Conservation (phyloP, 2,113 vertebrate species). For the Nibea albiflora region DNA sequence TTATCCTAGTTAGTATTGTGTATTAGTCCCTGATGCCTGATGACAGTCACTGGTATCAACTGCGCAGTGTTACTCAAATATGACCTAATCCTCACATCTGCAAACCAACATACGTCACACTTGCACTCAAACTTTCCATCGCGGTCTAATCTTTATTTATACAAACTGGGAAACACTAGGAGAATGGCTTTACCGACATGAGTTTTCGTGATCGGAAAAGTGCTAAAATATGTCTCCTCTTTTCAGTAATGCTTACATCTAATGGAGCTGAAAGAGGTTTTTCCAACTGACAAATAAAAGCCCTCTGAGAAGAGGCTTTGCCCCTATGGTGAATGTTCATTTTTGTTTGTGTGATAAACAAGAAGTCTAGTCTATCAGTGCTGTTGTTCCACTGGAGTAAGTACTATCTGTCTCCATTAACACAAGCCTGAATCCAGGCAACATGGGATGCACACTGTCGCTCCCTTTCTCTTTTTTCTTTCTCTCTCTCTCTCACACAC, state of each 20-base stretch:
- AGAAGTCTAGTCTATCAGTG: slow-evolving; percentile 43
- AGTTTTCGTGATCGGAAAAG: slow-evolving; percentile 23
- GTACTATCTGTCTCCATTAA: slow-evolving; percentile 57
- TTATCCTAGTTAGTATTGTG: neutral
- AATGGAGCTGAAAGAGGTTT: slow-evolving; percentile 23
- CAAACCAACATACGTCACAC: neutral
- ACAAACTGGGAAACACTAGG: slow-evolving; percentile 5
- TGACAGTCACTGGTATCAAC: neutral
- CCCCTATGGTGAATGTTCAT: slow-evolving; percentile 33
- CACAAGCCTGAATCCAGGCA: slow-evolving; percentile 33
- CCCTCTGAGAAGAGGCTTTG: neutral
- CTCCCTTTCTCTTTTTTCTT: slow-evolving; percentile 7
- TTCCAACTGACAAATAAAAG: slow-evolving; percentile 34
- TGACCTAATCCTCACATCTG: slow-evolving; percentile 21
- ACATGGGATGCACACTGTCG: slow-evolving; percentile 26
- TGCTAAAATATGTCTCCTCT: neutral
- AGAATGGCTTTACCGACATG: slow-evolving; percentile 15
- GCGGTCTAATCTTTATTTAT: slow-evolving; percentile 21
- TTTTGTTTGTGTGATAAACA: slow-evolving; percentile 40
- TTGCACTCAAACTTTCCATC: neutral
- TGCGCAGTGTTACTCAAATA: neutral
- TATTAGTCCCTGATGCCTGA: neutral
- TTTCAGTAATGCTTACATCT: slow-evolving; percentile 12
- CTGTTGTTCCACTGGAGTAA: slow-evolving; percentile 35
- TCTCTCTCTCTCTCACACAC: neutral